Conservation (phyloP, 2,888 invertebrate genomes). For the Cepaea hortensis region DNA sequence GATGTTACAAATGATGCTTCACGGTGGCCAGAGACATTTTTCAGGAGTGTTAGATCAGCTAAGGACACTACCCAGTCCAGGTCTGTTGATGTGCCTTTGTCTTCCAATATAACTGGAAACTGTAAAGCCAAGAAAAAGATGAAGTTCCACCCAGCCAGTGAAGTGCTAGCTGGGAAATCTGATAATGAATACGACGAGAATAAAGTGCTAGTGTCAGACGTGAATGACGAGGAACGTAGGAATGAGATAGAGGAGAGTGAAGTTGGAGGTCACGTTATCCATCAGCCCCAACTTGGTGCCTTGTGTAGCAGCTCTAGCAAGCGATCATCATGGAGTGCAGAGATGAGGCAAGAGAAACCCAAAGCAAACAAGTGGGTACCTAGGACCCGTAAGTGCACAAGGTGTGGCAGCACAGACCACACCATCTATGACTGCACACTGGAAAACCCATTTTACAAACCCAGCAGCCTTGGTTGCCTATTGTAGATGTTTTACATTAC, state of each 20-base stretch:
- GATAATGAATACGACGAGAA: neutral
- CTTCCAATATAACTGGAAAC: neutral
- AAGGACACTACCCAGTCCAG: neutral
- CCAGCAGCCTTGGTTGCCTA: neutral
- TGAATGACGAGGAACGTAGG: neutral
- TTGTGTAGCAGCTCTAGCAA: neutral
- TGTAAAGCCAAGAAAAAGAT: slow-evolving; percentile 3
- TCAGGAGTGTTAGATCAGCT: neutral
- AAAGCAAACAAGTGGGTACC: slow-evolving; percentile 33
- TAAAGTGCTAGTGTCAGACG: neutral
- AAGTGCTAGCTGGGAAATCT: neutral
- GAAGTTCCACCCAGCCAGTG: slow-evolving; percentile 32
- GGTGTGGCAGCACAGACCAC: slow-evolving; percentile 35
- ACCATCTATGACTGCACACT: slow-evolving; percentile 30
- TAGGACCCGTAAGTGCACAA: slow-evolving; percentile 25
- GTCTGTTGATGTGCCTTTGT: neutral
- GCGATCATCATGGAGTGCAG: neutral
- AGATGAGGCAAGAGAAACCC: neutral
- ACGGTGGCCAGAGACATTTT: slow-evolving; percentile 21
- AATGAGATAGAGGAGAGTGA: neutral
- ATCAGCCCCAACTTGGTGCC: slow-evolving; percentile 19
- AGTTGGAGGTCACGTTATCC: slow-evolving; percentile 16
- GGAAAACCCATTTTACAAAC: neutral
- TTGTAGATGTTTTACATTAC: neutral
- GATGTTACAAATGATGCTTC: neutral